Base-by-base conservation (phyloP, 2,113 vertebrate species). In the Nycticebus coucang region DNA sequence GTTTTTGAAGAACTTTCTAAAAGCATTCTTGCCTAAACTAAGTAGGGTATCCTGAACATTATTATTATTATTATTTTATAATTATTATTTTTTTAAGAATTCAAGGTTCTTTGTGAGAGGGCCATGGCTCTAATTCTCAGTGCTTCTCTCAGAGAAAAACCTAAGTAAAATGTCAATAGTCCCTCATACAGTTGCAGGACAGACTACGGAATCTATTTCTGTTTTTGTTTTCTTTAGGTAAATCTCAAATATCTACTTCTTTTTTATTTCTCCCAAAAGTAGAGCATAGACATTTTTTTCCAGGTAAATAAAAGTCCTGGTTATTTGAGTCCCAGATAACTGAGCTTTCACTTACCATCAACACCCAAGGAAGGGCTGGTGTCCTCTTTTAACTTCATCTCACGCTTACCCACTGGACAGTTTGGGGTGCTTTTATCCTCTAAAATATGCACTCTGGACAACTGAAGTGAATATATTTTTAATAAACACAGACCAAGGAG, bases 21-120 rank as follows among this genome's bases (percentile, higher is more conserved):
- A 91, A 91, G 64, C 89, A 57, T 96, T 81, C 89, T 75, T 97
- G 89, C 41, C 94, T 96, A 93, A 94, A 94, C 92, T 95, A 97
- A 94, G 75, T 94, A 86, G 82, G 81, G 14, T 69, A 81, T 62
- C 91, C 37, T 80, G 83, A 91, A 95, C 72, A 72, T 77, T 89
- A 87, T 89, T 90, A 91, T 37, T 92, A 90, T 74, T 41, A 41
- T 41, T 41, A 41, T 41, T 41, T 41, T 41, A 41, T 41, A 41
- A 68, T 77, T 89, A 84, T 89, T 90, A 88, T 74, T 75, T 45
- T 85, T 30, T 37, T 45, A 79, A 81, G 45, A 77, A 77, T 74
- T 60, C 69, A 75, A 64, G 37, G 18, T 93, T 93, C 45, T 96
- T 97, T 53, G 2, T 22, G 45, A 96, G 66, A 88, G 14, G 37